phyloP scores from a whole-genome alignment of 2,888 invertebrate species.

The Calephelis perditalis region DNA sequence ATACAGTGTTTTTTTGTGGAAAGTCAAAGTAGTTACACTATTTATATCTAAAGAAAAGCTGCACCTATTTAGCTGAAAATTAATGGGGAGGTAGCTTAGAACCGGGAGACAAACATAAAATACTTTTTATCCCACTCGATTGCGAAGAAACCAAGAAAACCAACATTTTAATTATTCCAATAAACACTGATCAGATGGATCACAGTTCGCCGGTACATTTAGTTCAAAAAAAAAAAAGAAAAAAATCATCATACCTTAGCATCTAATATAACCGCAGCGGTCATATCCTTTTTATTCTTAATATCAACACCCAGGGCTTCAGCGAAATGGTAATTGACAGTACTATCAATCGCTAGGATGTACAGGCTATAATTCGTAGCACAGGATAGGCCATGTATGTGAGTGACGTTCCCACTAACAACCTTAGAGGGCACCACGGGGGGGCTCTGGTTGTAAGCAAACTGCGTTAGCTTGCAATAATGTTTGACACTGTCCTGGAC shows the following conservation, averaged over 20 bases:
- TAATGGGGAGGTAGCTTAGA: no score
- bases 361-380: constrained; percentile 51
- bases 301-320: constrained; percentile 86
- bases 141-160: no score
- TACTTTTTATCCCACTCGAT: no score
- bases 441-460: constrained; percentile 56
- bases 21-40: no score
- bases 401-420: constrained; percentile 40
- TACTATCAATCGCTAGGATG: constrained; percentile 84
- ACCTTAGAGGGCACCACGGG: constrained; percentile 47
- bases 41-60: no score
- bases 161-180: no score
- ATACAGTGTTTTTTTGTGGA: no score
- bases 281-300: constrained; percentile 76
- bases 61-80: no score
- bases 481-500: constrained; percentile 56
- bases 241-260: constrained; percentile 73
- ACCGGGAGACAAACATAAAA: no score
- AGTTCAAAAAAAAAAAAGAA: constrained; percentile 15
- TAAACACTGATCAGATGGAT: no score
- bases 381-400: constrained; percentile 71
- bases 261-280: constrained; percentile 84
- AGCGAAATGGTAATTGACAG: constrained; percentile 84
- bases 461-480: constrained; percentile 55
- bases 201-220: no score